Base-by-base conservation (phyloP, 2,888 invertebrate species). In the Nebria salina region DNA sequence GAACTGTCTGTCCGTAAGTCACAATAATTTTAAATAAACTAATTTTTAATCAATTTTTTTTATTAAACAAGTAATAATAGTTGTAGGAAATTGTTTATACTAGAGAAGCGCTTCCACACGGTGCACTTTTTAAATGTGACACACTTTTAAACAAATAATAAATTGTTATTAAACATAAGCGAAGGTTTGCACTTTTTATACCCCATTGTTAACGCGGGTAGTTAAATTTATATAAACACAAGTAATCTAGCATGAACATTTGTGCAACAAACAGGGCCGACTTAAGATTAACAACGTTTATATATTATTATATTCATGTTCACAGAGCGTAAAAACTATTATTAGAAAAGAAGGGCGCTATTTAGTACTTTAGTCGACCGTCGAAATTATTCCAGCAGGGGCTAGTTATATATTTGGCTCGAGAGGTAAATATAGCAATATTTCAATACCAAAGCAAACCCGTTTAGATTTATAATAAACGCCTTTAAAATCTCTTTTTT, bases 11-110 rank as follows among this genome's bases (percentile, higher is more conserved):
- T 68, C 26, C 26, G 20, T 25, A 25, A 68, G 20, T 25, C 68
- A 15, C 20, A 68, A 68, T 25, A 68, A 68, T 25, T 25, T 25
- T 20, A 68, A 68, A 68, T 20, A 68, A 68, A 68, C 26, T 68
- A 54, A 54, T 54, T 54, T 11, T 11, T 54, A 54, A 54, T 54
- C 54, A 8, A 54, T 54, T 54, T 54, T 34, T 54, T 54, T 54
- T 11, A 54, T 13, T 54, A 54, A 54, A 54, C 54, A 54, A 54
- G 8, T 54, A 54, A 54, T 54, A 11, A 11, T 54, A 54, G 54
- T 54, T 54, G 4, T 54, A 54, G 54, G 54, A 54, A 54, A 54
- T 54, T 54, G 54, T 54, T 54, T 54, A 54, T 54, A 54, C 54
- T 54, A 54, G 54, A 54, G 54, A 54, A 54, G 54, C 54, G 54